A percentile compares a stretch with the other conserved stretches of the same genome.
phyloP scores from a whole-genome alignment of 1,140 invertebrate species.

The Cydia splendana region DNA sequence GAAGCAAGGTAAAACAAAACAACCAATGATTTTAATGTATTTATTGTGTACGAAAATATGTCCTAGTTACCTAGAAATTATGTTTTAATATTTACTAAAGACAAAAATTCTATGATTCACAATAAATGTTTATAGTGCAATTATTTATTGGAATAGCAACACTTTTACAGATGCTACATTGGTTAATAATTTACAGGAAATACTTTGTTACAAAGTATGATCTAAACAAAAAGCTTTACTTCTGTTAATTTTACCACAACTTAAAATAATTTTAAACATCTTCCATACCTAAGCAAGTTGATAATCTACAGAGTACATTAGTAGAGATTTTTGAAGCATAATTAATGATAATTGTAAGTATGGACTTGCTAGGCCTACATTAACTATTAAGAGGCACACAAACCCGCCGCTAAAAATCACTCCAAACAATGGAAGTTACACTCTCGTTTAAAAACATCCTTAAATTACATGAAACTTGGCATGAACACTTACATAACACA shows the following conservation, averaged over 20 bases:
- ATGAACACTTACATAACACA: too few species aligned
- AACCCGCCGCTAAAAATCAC: too few species aligned
- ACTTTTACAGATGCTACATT: constrained; percentile 7
- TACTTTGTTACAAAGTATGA: constrained; percentile 28
- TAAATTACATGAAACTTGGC: too few species aligned
- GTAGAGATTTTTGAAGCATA: neutral
- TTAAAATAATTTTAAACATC: constrained; percentile 2
- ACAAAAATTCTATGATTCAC: constrained; percentile 39
- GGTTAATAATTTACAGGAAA: constrained; percentile 11
- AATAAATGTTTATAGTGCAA: constrained; percentile 5
- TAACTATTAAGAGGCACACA: neutral
- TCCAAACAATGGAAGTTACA: too few species aligned
- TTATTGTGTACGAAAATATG: constrained; percentile 76
- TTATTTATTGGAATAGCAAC: constrained; percentile 4
- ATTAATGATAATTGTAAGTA: neutral
- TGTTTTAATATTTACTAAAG: constrained; percentile 59
- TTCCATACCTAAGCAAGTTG: neutral
- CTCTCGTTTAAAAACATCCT: too few species aligned
- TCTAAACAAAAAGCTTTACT: neutral
- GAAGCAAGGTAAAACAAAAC: neutral
- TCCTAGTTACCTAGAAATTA: constrained; percentile 75
- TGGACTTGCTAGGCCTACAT: neutral
- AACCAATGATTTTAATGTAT: constrained; percentile 51
- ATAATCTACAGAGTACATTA: neutral
- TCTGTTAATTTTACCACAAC: constrained; percentile 6